These are phyloP conservation scores for Psephotus haematonotus DNA, from an alignment of 2,113 vertebrate species.

Conservation along the genomic window DNA sequence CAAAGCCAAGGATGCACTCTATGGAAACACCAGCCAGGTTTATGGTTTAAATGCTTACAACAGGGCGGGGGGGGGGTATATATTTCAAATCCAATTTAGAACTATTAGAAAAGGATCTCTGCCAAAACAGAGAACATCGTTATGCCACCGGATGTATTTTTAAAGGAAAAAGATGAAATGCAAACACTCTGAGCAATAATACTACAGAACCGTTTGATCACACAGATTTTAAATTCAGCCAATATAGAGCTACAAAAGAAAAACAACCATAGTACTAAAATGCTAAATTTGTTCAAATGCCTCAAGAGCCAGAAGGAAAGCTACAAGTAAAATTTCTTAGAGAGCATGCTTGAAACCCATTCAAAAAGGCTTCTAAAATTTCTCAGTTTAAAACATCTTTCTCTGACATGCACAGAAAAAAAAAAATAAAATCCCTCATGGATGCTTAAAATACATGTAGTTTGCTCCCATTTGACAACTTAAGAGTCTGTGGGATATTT, in stretches of 20 bases:
- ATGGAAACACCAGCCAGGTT: not conserved
- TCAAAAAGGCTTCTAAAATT: not conserved
- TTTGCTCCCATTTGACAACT: not conserved
- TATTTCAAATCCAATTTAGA: not conserved
- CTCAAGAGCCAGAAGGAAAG: not conserved
- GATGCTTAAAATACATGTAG: not conserved
- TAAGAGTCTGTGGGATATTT: not conserved
- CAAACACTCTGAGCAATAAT: not conserved
- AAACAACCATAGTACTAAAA: not conserved
- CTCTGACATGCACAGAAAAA: not conserved
- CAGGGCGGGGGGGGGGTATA: too few species aligned
- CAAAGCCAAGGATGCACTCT: not conserved
- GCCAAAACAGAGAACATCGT: not conserved
- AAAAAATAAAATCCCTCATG: not conserved
- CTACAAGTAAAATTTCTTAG: not conserved
- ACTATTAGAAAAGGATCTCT: not conserved
- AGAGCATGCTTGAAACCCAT: not conserved
- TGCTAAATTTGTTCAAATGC: not conserved
- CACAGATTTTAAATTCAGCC: not conserved
- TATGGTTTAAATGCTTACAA: not conserved
- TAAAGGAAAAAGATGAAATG: not conserved
- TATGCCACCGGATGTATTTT: not conserved
- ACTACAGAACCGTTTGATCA: not conserved
- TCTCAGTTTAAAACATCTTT: not conserved
- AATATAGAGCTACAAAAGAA: not conserved